Conservation (phyloP, 1,140 invertebrate species). For the Vollenhovia emeryi region DNA sequence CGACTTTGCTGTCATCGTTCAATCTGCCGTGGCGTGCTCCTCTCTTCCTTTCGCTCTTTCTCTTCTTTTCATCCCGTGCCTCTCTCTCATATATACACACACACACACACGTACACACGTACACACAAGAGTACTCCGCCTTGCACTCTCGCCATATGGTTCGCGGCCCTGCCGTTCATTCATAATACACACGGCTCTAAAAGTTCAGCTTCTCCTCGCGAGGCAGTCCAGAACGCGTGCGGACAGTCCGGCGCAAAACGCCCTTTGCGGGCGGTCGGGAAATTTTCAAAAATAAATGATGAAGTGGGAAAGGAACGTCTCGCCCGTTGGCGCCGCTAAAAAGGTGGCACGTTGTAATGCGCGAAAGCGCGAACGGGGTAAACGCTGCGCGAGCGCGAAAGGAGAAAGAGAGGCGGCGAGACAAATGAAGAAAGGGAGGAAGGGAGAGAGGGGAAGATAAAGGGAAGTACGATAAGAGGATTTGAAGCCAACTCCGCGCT, state of each 20-base stretch:
- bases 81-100: not conserved
- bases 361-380: not conserved
- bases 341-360: conserved; percentile 31
- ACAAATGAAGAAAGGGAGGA: not conserved
- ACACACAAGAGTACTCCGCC: conserved; percentile 24
- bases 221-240: conserved; percentile 27
- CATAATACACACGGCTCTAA: conserved; percentile 70
- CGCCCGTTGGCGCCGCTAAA: not conserved
- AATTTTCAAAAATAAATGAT: conserved; percentile 29
- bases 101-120: too few relatives aligned
- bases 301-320: not conserved
- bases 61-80: not conserved
- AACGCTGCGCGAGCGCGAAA: conserved; percentile 1
- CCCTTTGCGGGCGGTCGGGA: not conserved
- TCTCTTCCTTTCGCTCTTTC: conserved; percentile 1
- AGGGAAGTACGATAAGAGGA: conserved; percentile 41
- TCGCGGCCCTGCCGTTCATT: conserved; percentile 65
- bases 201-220: conserved; percentile 53
- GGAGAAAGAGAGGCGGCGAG: not conserved
- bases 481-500: conserved; percentile 43
- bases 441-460: not conserved
- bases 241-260: conserved; percentile 52
- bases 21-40: conserved; percentile 51
- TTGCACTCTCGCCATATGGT: conserved; percentile 64
- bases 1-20: conserved; percentile 65